A percentile compares a stretch with the other conserved stretches of the same genome.
phyloP scores from a whole-genome alignment of 2,888 invertebrate species.

The Caenorhabditis sp. region DNA sequence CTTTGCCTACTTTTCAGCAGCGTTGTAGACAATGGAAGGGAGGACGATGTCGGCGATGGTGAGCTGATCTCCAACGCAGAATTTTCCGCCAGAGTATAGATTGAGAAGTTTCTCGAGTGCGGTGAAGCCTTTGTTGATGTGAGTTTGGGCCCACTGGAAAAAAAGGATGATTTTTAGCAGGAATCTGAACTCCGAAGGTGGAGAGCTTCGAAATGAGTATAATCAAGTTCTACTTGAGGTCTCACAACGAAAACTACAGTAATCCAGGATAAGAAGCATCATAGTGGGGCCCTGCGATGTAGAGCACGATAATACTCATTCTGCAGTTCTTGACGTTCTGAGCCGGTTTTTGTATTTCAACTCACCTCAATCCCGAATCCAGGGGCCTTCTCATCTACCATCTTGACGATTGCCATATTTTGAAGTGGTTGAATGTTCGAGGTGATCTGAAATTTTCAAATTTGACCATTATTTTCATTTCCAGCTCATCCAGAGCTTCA shows the following conservation, averaged over 20 bases:
- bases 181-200: neutral
- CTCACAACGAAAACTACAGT: neutral
- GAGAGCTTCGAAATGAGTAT: neutral
- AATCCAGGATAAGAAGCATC: too few relatives aligned
- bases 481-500: neutral
- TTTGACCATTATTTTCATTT: neutral
- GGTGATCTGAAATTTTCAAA: conserved; percentile 86
- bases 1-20: neutral
- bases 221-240: neutral
- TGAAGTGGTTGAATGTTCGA: conserved; percentile 97
- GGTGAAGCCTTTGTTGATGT: conserved; percentile 86
- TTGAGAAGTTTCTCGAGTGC: conserved; percentile 90
- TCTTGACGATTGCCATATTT: conserved; percentile 91
- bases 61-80: conserved; percentile 90
- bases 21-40: conserved; percentile 90
- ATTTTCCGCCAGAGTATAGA: conserved; percentile 88
- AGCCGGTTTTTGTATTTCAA: neutral
- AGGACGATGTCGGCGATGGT: conserved; percentile 95
- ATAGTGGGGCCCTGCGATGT: too few relatives aligned
- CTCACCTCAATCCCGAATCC: conserved; percentile 52
- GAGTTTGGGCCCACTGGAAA: conserved; percentile 21
- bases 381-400: conserved; percentile 82
- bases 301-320: neutral
- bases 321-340: neutral
- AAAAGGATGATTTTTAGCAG: neutral